Evolutionary conservation across 2,797 vertebrate genomes (phyloP).

Genomic region (Apogon hyalosoma): DNA sequence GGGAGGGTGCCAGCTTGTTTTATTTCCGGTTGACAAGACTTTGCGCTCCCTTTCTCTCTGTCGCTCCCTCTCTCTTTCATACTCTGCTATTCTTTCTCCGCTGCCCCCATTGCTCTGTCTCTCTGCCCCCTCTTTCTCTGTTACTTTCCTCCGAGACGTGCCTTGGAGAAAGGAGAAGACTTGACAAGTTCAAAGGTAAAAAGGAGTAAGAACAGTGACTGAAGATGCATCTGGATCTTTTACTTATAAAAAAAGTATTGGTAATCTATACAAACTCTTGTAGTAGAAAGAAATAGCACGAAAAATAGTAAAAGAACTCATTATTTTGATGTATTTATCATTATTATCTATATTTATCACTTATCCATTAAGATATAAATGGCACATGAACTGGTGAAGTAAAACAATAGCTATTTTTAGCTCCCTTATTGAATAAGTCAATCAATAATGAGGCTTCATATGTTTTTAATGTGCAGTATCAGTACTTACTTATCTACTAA

Average conservation of each 20-base stretch:
- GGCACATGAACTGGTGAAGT: not conserved
- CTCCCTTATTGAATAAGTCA: not conserved
- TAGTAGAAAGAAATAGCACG: not conserved
- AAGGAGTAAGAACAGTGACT: constrained; percentile 43
- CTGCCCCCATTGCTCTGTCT: constrained; percentile 64
- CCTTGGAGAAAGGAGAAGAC: constrained; percentile 76
- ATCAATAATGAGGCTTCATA: not conserved
- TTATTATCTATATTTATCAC: not conserved
- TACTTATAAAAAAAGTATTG: constrained; percentile 25
- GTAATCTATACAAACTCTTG: constrained; percentile 2
- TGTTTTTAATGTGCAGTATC: not conserved
- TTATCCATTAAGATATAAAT: not conserved
- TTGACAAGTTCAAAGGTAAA: constrained; percentile 82
- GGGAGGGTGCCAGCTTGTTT: constrained; percentile 85
- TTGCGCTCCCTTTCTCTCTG: constrained; percentile 83
- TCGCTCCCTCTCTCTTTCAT: constrained; percentile 83
- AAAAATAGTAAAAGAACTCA: no score
- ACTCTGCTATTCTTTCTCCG: constrained; percentile 79
- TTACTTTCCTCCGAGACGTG: constrained; percentile 77
- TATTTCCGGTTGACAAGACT: constrained; percentile 86
- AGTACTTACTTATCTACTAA: no score
- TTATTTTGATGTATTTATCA: no score
- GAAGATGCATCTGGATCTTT: constrained; percentile 30
- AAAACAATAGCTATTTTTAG: not conserved
- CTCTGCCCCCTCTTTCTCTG: constrained; percentile 54